Percentiles rank a stretch among this genome's conserved stretches.
phyloP scores from a whole-genome alignment of 2,797 vertebrate species.

The Arnoldichthys spilopterus region DNA sequence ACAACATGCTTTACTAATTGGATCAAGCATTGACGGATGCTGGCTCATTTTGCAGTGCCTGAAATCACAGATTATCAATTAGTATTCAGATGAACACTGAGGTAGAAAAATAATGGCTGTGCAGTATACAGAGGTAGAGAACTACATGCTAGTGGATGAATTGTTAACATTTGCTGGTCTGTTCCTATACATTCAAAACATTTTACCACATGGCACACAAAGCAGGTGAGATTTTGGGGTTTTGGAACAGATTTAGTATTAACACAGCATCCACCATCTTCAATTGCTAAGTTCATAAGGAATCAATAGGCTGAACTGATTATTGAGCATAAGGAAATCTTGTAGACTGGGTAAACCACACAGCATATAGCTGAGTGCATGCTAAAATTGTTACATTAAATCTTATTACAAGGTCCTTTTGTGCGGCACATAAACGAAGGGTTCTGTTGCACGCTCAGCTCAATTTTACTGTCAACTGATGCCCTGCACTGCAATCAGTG shows the following conservation, averaged over 20 bases:
- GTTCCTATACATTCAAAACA: not conserved
- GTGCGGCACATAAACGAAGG: constrained; percentile 43
- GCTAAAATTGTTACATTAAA: constrained; percentile 59
- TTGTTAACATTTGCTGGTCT: not conserved
- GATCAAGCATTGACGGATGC: constrained; percentile 40
- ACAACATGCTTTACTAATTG: constrained; percentile 17
- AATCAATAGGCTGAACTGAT: not conserved
- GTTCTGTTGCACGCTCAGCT: constrained; percentile 62
- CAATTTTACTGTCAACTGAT: constrained; percentile 74
- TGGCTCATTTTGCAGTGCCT: constrained; percentile 34
- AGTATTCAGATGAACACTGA: constrained; percentile 43
- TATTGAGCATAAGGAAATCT: constrained; percentile 6
- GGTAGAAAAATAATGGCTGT: constrained; percentile 11
- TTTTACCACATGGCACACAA: not conserved
- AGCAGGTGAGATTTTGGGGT: not conserved
- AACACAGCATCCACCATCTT: not conserved
- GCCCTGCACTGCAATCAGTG: constrained; percentile 72
- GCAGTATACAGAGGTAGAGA: not conserved
- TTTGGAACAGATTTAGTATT: not conserved
- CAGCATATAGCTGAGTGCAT: too few relatives aligned
- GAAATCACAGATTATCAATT: constrained; percentile 39
- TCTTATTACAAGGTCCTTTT: constrained; percentile 63
- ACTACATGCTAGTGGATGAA: too few relatives aligned
- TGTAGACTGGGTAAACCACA: not conserved
- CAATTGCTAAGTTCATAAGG: not conserved